Evolutionary conservation across 2,113 vertebrate species (phyloP), one percentile per base, ranked within the genome.

Genomic region (Lepus europaeus): DNA sequence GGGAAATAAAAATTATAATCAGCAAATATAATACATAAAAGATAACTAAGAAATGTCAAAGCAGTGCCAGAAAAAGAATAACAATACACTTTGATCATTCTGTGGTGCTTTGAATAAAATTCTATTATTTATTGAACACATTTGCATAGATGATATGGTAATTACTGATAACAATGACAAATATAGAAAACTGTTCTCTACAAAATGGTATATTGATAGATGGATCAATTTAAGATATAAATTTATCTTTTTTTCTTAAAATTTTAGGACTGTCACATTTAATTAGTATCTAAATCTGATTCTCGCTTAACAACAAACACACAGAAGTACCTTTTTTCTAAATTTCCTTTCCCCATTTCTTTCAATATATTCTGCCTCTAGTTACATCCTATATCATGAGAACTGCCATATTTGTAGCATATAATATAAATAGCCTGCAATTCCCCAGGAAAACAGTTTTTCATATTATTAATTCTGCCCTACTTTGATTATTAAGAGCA

Each of bases 1-100:
- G 49, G 36, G 33, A 91, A 93, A 68, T 76, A 89, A 90, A 86
- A 90, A 74, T 72, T 70, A 79, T 76, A 70, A 92, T 74, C 59
- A 89, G 19, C 22, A 92, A 90, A 90, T 74, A 84, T 87, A 61
- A 61, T n/a, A 45, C 20, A 59, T 64, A n/a, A 93, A 85, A 82
- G 9, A 45, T 66, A 91, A 25, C 45, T 69, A 85, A 45, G 20
- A 80, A 92, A 79, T n/a, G 4, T 22, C 78, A 89, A 87, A 68
- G 64, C 8, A 61, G 59, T 33, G 64, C 45, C 61, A 83, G 31
- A 81, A 80, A 87, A 31, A 68, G 13, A 83, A 31, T n/a, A 70
- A 51, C 20, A 81, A 45, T 49, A 83, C 51, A 19, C 1, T 45
- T 29, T 56, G 78, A 69, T 93, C 63, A 72, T 23, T 53, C 61